Conservation (phyloP, 2,113 vertebrate species). For the Garra rufa region DNA sequence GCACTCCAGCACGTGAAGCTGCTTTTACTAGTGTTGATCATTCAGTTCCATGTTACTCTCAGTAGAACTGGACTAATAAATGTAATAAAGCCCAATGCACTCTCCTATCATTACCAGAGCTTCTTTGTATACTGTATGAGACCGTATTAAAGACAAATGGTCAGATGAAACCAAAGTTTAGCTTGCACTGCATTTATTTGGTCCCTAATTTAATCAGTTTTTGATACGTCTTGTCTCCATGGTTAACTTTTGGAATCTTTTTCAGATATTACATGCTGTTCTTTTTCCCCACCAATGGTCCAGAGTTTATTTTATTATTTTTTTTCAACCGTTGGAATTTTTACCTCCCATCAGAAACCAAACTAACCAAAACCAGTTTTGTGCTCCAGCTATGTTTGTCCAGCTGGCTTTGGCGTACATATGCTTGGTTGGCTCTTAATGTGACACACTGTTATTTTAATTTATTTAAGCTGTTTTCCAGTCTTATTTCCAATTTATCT, state of each 20-base stretch:
- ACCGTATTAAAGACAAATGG: conserved; percentile 12
- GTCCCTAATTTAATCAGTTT: background rate
- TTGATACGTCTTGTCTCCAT: background rate
- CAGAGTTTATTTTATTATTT: conserved; percentile 26
- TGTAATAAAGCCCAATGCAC: conserved; percentile 13
- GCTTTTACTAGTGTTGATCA: conserved; percentile 25
- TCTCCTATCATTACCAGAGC: background rate
- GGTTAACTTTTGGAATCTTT: background rate
- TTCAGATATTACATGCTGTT: background rate
- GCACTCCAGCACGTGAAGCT: background rate
- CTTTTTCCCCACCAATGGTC: conserved; percentile 52
- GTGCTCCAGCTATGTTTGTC: conserved; percentile 53
- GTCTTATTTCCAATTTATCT: conserved; percentile 34
- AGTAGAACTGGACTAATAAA: background rate
- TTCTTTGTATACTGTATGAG: background rate
- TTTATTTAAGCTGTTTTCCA: conserved; percentile 54
- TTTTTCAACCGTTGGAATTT: conserved; percentile 45
- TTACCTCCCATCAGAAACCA: conserved; percentile 47
- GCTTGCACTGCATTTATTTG: background rate
- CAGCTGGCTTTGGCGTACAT: conserved; percentile 48
- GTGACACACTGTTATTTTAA: conserved; percentile 58
- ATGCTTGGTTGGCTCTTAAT: conserved; percentile 59
- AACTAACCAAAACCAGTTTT: conserved; percentile 54
- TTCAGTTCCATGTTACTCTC: conserved; percentile 11
- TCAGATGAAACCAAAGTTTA: background rate